Conservation (phyloP, 2,797 vertebrate species). For the Danio aesculapii region DNA sequence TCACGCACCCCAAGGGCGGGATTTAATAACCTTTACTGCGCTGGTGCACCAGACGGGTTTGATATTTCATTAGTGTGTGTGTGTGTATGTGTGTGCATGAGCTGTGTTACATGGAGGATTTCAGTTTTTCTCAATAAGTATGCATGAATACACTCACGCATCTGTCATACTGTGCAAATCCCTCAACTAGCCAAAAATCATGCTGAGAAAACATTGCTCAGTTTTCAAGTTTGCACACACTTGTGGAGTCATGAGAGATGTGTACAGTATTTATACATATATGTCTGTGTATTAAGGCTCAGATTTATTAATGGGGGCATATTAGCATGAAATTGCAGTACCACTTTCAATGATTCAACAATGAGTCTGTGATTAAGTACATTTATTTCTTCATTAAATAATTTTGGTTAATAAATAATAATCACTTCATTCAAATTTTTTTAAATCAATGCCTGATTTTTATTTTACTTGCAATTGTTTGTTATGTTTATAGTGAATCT, state of each 20-base stretch:
- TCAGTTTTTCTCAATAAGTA: background rate
- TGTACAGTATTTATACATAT: background rate
- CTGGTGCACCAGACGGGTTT: background rate
- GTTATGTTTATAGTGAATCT: too few relatives aligned
- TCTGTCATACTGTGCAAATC: background rate
- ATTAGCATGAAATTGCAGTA: too few relatives aligned
- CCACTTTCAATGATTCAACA: too few relatives aligned
- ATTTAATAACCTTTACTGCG: slow-evolving; percentile 19
- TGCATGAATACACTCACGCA: background rate
- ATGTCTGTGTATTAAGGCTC: background rate
- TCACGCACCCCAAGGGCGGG: background rate
- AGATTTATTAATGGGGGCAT: background rate
- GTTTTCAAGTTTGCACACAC: slow-evolving; percentile 5
- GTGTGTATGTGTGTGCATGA: too few relatives aligned
- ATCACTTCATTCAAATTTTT: too few relatives aligned
- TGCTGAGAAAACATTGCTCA: background rate
- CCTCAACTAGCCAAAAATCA: background rate
- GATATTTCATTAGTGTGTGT: background rate
- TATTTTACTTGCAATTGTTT: too few relatives aligned
- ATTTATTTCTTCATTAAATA: too few relatives aligned
- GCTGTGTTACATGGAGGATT: background rate
- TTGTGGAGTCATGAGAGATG: background rate
- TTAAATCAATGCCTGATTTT: too few relatives aligned
- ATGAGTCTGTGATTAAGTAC: too few relatives aligned
- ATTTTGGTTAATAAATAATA: too few relatives aligned